phyloP scores from a whole-genome alignment of 2,797 vertebrate species.

The Avahi laniger region DNA sequence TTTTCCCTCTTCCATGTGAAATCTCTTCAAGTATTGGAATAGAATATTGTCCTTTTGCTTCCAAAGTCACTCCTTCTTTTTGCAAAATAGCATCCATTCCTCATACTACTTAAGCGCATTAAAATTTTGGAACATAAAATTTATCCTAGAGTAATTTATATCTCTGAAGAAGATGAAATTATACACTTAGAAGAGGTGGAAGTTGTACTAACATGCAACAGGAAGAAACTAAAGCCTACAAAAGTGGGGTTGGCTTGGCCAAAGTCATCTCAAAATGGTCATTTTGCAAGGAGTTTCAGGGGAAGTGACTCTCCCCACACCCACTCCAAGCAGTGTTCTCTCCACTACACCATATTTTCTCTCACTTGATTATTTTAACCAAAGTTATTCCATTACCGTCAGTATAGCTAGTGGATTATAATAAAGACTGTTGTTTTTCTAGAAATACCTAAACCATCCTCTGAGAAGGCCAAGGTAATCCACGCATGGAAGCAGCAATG shows the following conservation, averaged over 20 bases:
- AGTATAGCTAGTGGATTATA: not conserved
- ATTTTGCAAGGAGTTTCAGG: not conserved
- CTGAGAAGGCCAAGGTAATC: slow-evolving; percentile 22
- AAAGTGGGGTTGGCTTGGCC: not conserved
- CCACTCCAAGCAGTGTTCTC: not conserved
- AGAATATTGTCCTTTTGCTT: not conserved
- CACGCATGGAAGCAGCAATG: not conserved
- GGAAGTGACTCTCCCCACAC: not conserved
- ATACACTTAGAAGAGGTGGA: not conserved
- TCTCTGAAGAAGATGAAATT: not conserved
- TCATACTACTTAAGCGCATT: not conserved
- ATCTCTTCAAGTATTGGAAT: not conserved
- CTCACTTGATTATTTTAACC: not conserved
- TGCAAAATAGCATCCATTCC: not conserved
- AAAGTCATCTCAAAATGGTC: not conserved
- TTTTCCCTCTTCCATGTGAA: not conserved
- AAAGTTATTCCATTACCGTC: not conserved
- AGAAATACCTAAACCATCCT: not conserved
- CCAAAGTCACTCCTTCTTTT: not conserved
- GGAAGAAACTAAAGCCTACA: not conserved
- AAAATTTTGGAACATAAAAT: not conserved
- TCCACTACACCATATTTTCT: not conserved
- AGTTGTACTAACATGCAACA: not conserved
- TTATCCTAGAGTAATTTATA: not conserved
- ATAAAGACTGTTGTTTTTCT: not conserved